A percentile compares a stretch with the other conserved stretches of the same genome.
Evolutionary conservation across 2,797 vertebrate genomes (phyloP).

Genomic region (Poeciliopsis presidionis): DNA sequence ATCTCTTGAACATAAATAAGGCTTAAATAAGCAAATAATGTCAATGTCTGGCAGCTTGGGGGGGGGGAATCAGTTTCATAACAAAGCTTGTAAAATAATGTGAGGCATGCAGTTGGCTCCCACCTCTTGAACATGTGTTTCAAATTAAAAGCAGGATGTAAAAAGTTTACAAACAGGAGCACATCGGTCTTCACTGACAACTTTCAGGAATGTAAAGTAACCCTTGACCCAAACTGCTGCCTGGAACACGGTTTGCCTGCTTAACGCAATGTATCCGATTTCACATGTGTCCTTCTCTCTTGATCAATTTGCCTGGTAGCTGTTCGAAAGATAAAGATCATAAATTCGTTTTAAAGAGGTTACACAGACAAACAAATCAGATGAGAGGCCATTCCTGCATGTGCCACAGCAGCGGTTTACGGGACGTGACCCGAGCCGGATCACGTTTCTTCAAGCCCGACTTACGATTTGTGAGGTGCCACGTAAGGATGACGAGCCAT

Average conservation of each 20-base stretch:
- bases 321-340: slow-evolving; percentile 5
- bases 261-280: slow-evolving; percentile 12
- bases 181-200: slow-evolving; percentile 61
- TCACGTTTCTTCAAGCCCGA: slow-evolving; percentile 65
- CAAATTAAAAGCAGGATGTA: slow-evolving; percentile 63
- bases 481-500: slow-evolving; percentile 75
- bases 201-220: slow-evolving; percentile 56
- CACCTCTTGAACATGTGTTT: slow-evolving; percentile 61
- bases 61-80: slow-evolving; percentile 22
- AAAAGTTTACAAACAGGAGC: slow-evolving; percentile 61
- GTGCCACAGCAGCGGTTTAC: slow-evolving; percentile 28
- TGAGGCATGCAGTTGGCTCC: slow-evolving; percentile 16
- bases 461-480: slow-evolving; percentile 87
- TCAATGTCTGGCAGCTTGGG: slow-evolving; percentile 6
- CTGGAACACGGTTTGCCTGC: slow-evolving; percentile 44
- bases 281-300: neutral
- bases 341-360: slow-evolving; percentile 16
- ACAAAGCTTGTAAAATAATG: slow-evolving; percentile 27
- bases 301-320: slow-evolving; percentile 12
- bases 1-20: slow-evolving; percentile 1
- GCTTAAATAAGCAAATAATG: slow-evolving; percentile 4
- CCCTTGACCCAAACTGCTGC: slow-evolving; percentile 63
- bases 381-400: slow-evolving; percentile 5
- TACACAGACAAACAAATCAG: slow-evolving; percentile 15
- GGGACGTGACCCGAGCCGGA: slow-evolving; percentile 49